phyloP scores from a whole-genome alignment of 2,113 vertebrate genomes.

The Ameiurus melas region DNA sequence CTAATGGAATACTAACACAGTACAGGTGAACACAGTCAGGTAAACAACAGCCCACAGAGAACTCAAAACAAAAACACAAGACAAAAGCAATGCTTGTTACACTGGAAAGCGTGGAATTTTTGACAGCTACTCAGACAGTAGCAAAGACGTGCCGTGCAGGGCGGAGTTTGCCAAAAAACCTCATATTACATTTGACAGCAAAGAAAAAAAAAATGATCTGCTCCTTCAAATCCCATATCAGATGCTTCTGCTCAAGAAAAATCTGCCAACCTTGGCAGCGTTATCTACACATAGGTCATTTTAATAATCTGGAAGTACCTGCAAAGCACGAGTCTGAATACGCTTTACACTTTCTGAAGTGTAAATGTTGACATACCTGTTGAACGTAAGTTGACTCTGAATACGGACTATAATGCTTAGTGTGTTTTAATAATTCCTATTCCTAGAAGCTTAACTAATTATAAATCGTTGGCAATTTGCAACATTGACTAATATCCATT shows the following conservation, averaged over 20 bases:
- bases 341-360: not conserved
- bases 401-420: not conserved
- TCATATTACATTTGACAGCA: no score
- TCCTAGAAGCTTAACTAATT: not conserved
- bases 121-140: no score
- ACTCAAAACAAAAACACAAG: not conserved
- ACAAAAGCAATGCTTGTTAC: not conserved
- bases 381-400: not conserved
- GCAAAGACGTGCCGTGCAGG: not conserved
- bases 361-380: not conserved
- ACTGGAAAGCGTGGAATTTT: not conserved
- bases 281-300: not conserved
- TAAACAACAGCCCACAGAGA: not conserved
- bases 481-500: not conserved
- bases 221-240: no score
- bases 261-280: no score
- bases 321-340: not conserved
- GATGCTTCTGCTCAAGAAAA: no score
- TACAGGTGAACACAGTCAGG: not conserved
- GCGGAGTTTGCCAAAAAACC: not conserved
- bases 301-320: not conserved
- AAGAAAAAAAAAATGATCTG: no score
- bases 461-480: not conserved
- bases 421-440: not conserved
- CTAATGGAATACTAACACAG: not conserved